Evolutionary conservation across 2,113 vertebrate species (phyloP).

Genomic region (Himantopus leucocephalus): DNA sequence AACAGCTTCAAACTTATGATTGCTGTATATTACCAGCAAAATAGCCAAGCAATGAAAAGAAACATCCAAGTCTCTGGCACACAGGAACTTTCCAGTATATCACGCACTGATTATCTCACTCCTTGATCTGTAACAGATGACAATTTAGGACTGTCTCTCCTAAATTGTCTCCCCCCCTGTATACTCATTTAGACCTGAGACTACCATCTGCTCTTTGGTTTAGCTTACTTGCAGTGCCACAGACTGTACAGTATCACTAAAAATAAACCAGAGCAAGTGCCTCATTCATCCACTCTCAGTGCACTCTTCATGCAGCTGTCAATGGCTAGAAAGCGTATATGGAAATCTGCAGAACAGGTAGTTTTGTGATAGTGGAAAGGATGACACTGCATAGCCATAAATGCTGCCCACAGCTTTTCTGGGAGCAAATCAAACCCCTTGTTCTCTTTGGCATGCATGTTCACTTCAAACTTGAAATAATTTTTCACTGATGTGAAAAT

Average conservation of each 20-base stretch:
- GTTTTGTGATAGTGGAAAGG: background rate
- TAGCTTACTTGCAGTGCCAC: background rate
- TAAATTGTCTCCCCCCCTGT: background rate
- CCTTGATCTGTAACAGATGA: background rate
- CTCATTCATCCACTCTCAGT: constrained; percentile 12
- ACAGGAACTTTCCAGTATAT: background rate
- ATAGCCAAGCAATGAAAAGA: background rate
- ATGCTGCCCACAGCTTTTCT: background rate
- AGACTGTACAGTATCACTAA: constrained; percentile 30
- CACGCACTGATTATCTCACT: background rate
- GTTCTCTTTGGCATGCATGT: background rate
- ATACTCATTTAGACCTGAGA: background rate
- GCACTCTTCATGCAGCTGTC: background rate
- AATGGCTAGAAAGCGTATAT: background rate
- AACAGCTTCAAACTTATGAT: background rate
- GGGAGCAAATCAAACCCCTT: background rate
- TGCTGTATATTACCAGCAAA: background rate
- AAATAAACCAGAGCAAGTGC: constrained; percentile 38
- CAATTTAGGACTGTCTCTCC: background rate
- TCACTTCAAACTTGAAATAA: background rate
- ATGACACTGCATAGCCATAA: background rate
- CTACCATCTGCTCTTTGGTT: constrained; percentile 6
- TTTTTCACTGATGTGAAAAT: background rate
- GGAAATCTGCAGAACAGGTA: background rate
- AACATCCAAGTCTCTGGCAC: background rate